A percentile compares a stretch with the other conserved stretches of the same genome.
These are phyloP conservation scores for Volucella bombylans DNA, from an alignment of 2,888 invertebrate species.

Conservation along the genomic window DNA sequence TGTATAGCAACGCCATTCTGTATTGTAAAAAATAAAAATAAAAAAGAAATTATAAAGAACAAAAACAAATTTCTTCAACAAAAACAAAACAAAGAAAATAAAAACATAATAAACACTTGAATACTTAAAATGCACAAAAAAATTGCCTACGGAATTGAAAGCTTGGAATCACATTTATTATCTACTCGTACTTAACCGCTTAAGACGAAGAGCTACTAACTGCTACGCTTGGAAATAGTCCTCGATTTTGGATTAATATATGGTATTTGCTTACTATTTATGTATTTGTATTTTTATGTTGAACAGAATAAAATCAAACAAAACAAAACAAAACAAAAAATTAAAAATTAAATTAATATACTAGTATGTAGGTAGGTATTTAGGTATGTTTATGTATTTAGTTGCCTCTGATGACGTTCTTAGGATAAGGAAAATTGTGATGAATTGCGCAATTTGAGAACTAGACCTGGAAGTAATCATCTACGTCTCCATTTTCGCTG, in stretches of 20 bases:
- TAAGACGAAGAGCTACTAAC: constrained; percentile 49
- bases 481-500: constrained; percentile 79
- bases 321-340: neutral
- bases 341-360: too few relatives aligned
- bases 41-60: constrained; percentile 39
- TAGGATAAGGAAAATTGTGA: constrained; percentile 51
- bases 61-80: constrained; percentile 29
- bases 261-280: constrained; percentile 31
- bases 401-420: constrained; percentile 70
- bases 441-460: constrained; percentile 35
- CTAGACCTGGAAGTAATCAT: constrained; percentile 83
- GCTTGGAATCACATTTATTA: constrained; percentile 69
- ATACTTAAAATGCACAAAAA: constrained; percentile 52
- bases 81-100: constrained; percentile 16
- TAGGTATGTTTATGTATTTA: constrained; percentile 47
- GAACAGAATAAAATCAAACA: constrained; percentile 16
- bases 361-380: constrained; percentile 15
- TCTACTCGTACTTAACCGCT: constrained; percentile 46
- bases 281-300: constrained; percentile 7
- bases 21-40: constrained; percentile 1
- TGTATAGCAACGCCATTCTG: constrained; percentile 34
- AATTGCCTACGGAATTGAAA: constrained; percentile 62
- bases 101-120: constrained; percentile 5
- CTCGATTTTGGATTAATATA: constrained; percentile 30
- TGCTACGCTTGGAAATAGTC: constrained; percentile 35